These are phyloP conservation scores for Mirounga angustirostris DNA, from an alignment of 2,113 vertebrate species.

Conservation along the genomic window DNA sequence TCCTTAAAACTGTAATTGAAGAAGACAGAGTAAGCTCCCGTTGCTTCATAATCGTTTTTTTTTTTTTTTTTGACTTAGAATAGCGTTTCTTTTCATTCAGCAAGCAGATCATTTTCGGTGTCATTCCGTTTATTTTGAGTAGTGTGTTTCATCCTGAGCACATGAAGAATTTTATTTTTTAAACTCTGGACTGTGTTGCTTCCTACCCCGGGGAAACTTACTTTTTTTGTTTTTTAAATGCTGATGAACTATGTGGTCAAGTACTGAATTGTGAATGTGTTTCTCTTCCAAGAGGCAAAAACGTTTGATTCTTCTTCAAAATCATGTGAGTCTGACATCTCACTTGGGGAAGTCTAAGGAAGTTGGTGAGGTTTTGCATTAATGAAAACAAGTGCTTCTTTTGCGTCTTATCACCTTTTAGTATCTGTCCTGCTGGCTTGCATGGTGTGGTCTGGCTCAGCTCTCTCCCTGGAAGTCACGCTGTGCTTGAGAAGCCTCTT, in stretches of 20 bases:
- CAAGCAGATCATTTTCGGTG: slow-evolving; percentile 62
- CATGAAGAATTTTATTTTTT: slow-evolving; percentile 67
- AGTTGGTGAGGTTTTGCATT: slow-evolving; percentile 73
- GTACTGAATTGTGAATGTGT: not conserved
- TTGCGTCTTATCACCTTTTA: slow-evolving; percentile 82
- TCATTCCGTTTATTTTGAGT: slow-evolving; percentile 72
- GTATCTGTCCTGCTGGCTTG: slow-evolving; percentile 84
- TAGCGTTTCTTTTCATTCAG: slow-evolving; percentile 75
- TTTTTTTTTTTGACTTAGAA: not conserved
- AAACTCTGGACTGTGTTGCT: not conserved
- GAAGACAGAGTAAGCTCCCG: slow-evolving; percentile 34
- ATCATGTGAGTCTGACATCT: slow-evolving; percentile 57
- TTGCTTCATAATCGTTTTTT: slow-evolving; percentile 71
- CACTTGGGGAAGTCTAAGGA: slow-evolving; percentile 66
- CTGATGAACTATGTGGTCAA: not conserved
- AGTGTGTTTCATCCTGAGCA: slow-evolving; percentile 54
- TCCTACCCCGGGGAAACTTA: not conserved
- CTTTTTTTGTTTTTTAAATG: not conserved
- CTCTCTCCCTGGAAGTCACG: slow-evolving; percentile 79
- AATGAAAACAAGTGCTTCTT: slow-evolving; percentile 82
- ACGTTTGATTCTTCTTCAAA: slow-evolving; percentile 24
- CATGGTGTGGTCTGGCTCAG: slow-evolving; percentile 75
- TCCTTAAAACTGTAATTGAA: slow-evolving; percentile 62
- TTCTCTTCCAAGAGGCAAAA: slow-evolving; percentile 46
- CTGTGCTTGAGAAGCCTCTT: slow-evolving; percentile 75